phyloP scores from a whole-genome alignment of 2,888 invertebrate genomes.

The Catocala nupta region DNA sequence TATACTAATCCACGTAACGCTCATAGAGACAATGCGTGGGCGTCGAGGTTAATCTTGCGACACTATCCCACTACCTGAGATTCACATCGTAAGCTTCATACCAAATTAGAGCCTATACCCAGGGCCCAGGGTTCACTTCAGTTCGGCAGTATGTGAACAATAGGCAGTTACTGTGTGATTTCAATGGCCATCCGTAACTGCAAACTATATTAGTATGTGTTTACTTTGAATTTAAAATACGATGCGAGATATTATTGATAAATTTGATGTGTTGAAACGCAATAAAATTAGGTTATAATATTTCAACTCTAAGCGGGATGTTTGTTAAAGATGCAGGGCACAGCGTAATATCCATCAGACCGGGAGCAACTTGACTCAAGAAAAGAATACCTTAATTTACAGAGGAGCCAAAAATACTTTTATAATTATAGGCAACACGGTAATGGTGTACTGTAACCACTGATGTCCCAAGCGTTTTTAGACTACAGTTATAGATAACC shows the following conservation, averaged over 20 bases:
- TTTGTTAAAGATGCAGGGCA: no score
- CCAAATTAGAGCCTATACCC: slow-evolving; percentile 23
- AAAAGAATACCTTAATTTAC: no score
- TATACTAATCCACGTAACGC: slow-evolving; percentile 39
- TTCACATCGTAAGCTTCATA: slow-evolving; percentile 30
- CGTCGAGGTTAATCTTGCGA: slow-evolving; percentile 57
- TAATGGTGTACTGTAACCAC: no score
- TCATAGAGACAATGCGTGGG: slow-evolving; percentile 55
- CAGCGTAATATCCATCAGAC: no score
- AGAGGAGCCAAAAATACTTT: no score
- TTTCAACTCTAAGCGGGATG: no score
- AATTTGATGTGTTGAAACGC: no score
- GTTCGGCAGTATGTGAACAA: slow-evolving; percentile 46
- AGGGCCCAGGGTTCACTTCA: slow-evolving; percentile 25
- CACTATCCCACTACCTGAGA: slow-evolving; percentile 50
- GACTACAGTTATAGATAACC: no score
- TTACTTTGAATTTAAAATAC: slow-evolving; percentile 25
- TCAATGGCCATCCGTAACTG: slow-evolving; percentile 39
- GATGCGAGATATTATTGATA: background rate
- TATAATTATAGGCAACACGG: no score
- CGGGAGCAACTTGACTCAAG: no score
- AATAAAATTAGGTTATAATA: no score
- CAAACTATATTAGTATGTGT: slow-evolving; percentile 29
- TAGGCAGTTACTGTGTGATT: slow-evolving; percentile 52
- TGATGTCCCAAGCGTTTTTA: no score